Percentiles rank a stretch among this genome's conserved stretches.
phyloP scores from a whole-genome alignment of 2,888 invertebrate genomes.

The Leucophenga maculata region DNA sequence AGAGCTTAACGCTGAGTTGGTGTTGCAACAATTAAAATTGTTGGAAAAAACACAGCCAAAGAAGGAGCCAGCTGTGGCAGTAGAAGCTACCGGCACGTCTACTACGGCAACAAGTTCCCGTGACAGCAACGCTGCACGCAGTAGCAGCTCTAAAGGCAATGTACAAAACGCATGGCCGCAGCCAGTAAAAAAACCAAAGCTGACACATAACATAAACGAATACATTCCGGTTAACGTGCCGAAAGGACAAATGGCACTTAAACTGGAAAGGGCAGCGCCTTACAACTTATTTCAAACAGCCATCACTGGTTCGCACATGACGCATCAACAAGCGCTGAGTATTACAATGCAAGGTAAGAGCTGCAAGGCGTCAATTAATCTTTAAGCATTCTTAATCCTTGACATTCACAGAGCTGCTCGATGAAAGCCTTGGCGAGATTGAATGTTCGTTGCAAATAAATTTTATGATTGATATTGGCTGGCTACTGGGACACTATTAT shows the following conservation, averaged over 20 bases:
- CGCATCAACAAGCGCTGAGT: constrained; percentile 77
- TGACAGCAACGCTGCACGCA: not conserved
- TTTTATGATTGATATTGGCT: constrained; percentile 91
- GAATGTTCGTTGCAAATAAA: constrained; percentile 86
- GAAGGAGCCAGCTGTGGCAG: constrained; percentile 20
- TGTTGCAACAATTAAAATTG: constrained; percentile 77
- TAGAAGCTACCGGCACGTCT: not conserved
- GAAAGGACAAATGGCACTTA: constrained; percentile 77
- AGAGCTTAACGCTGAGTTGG: constrained; percentile 73
- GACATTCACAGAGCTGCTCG: constrained; percentile 78
- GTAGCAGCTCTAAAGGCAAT: not conserved
- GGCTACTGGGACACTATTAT: constrained; percentile 88
- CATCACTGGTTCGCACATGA: constrained; percentile 77
- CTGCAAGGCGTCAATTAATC: not conserved
- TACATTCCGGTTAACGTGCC: constrained; percentile 75
- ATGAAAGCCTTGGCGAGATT: constrained; percentile 81
- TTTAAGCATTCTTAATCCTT: constrained; percentile 54
- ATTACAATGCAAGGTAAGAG: constrained; percentile 79
- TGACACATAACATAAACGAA: constrained; percentile 57
- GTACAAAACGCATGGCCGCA: not conserved
- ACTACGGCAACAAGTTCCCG: not conserved
- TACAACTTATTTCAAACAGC: constrained; percentile 83
- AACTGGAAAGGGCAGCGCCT: constrained; percentile 79
- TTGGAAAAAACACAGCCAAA: constrained; percentile 59
- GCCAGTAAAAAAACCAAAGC: constrained; percentile 57